Base-by-base conservation (phyloP, 2,797 vertebrate genomes). In the Epinephelus coioides region DNA sequence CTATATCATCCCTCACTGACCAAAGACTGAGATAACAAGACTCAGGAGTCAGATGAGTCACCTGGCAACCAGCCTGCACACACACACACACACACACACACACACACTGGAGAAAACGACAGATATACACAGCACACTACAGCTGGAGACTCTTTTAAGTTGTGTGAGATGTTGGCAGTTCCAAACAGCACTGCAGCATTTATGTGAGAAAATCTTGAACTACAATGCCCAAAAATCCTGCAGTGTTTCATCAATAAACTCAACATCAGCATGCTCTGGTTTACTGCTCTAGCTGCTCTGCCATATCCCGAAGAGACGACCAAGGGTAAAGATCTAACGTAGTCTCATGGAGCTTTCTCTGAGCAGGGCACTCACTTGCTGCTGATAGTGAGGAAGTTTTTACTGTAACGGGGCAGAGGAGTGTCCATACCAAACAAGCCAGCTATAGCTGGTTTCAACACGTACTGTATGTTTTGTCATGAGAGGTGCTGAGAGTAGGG, bases 241-340 rank as follows among this genome's bases (percentile, higher is more conserved):
- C 78, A 60, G 71, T 0, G 63, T 67, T 65, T 78, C 53, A 50
- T 79, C 72, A 57, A 53, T 50, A 71, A 78, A 25, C 76, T 21
- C 19, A 53, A 47, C 61, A 54, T n/a, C 64, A 53, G 55, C 40
- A 5, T 6, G 30, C 43, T 74, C 30, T 1, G 76, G 82, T 83
- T 81, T 68, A 40, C 68, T 21, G 53, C 70, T 69, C 73, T 12
- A 43, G 9, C 40, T 43, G 40, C 1, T 6, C 21, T 53, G 0
- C 44, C 67, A 40, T 10, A 49, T n/a, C 14, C 15, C 8, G 2
- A 40, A 65, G 27, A 66, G 60, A 66, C 1, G 14, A 66, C 6
- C 2, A 7, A 43, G 38, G 2, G 46, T 27, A 46, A 71, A 61
- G 21, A 74, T 74, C 63, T 19, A 1, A 2, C 2, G 4, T 1